Evolutionary conservation across 2,113 vertebrate species (phyloP).

Genomic region (Protobothrops flavoviridis): DNA sequence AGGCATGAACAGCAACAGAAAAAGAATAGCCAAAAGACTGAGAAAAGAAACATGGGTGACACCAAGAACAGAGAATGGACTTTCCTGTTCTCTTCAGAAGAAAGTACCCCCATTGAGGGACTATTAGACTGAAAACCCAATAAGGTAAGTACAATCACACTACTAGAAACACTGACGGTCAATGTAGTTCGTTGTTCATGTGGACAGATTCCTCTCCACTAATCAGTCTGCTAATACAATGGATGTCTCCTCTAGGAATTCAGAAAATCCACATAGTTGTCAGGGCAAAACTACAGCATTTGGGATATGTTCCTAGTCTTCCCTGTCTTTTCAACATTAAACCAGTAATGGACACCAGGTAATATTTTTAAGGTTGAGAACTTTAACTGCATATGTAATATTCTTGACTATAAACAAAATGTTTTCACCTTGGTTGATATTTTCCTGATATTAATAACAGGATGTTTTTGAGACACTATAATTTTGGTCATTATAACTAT

Average conservation of each 20-base stretch:
- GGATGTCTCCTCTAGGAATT: neutral
- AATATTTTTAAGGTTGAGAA: neutral
- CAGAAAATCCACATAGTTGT: neutral
- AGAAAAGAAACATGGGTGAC: neutral
- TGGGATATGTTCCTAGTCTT: neutral
- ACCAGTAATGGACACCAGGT: neutral
- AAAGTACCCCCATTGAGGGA: neutral
- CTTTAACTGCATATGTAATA: neutral
- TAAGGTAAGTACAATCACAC: neutral
- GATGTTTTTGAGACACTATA: neutral
- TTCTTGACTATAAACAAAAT: neutral
- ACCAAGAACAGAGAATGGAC: neutral
- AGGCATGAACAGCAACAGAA: neutral
- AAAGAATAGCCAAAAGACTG: neutral
- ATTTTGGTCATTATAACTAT: neutral
- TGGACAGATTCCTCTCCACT: neutral
- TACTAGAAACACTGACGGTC: neutral
- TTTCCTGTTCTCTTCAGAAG: neutral
- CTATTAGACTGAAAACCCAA: neutral
- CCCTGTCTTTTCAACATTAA: neutral
- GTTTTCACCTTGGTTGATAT: conserved; percentile 6
- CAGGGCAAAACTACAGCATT: neutral
- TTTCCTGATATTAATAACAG: conserved; percentile 19
- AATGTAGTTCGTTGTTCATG: neutral
- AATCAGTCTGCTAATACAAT: neutral